Conservation (phyloP, 2,113 vertebrate genomes). For the Poeciliopsis retropinna region DNA sequence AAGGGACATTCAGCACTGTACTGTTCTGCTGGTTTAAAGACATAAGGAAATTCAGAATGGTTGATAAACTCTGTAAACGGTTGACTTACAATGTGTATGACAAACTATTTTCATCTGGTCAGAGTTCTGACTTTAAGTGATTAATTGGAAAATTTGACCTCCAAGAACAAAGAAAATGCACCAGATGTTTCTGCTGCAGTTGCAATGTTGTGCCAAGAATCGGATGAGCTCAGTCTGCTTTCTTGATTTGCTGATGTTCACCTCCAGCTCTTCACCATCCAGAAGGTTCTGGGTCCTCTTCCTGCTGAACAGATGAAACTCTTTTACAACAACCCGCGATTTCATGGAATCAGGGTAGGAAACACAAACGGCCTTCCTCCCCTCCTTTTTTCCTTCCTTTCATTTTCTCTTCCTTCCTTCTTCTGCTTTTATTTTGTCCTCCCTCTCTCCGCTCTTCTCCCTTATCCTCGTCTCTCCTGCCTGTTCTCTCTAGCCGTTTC, state of each 20-base stretch:
- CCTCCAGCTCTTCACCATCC: constrained; percentile 93
- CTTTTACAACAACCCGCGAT: constrained; percentile 98
- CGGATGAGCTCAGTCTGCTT: not conserved
- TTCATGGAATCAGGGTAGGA: constrained; percentile 93
- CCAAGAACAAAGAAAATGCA: not conserved
- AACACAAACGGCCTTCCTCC: not conserved
- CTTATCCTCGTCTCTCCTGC: constrained; percentile 25
- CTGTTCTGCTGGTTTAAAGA: not conserved
- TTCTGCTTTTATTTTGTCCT: too few relatives aligned
- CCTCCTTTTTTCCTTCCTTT: constrained; percentile 16
- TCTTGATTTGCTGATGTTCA: constrained; percentile 8
- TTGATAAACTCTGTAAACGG: not conserved
- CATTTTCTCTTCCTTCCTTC: not conserved
- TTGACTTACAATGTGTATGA: not conserved
- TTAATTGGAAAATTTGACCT: not conserved
- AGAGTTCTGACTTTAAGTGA: not conserved
- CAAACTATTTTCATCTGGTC: not conserved
- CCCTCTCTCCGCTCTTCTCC: constrained; percentile 10
- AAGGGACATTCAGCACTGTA: not conserved
- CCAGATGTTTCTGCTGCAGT: not conserved
- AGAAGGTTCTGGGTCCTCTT: constrained; percentile 95
- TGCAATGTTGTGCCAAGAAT: not conserved
- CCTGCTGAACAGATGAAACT: constrained; percentile 98
- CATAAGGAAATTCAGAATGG: not conserved
- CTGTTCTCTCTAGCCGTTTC: constrained; percentile 18